Percentiles rank a stretch among this genome's conserved stretches.
Conservation (phyloP, 1,140 invertebrate genomes). For the Elysia chlorotica region DNA sequence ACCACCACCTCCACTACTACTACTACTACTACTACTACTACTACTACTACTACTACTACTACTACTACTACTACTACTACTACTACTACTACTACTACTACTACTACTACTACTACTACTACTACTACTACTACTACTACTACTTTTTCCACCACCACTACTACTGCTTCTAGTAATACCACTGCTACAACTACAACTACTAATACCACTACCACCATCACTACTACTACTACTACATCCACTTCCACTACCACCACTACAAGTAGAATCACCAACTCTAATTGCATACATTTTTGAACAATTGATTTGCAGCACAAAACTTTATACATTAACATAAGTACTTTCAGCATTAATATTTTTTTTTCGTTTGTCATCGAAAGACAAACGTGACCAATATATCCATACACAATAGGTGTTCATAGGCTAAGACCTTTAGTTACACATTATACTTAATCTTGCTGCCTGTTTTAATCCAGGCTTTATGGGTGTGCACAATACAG, state of each 20-base stretch:
- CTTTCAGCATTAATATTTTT: too few species aligned
- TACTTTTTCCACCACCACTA: neutral
- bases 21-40: neutral
- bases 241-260: neutral
- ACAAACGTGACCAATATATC: too few species aligned
- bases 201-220: neutral
- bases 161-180: neutral
- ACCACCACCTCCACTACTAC: neutral
- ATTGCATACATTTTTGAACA: too few species aligned
- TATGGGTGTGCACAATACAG: too few species aligned
- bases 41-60: slow-evolving; percentile 1
- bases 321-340: too few species aligned
- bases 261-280: too few species aligned
- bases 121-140: slow-evolving; percentile 1
- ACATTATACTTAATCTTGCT: too few species aligned
- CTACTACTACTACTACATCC: neutral
- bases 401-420: too few species aligned
- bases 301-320: too few species aligned
- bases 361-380: too few species aligned
- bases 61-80: neutral
- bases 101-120: slow-evolving; percentile 1
- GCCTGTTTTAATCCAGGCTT: too few species aligned
- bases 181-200: neutral
- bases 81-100: slow-evolving; percentile 3
- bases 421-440: too few species aligned